A percentile compares a stretch with the other conserved stretches of the same genome.
Evolutionary conservation across 2,797 vertebrate species (phyloP).

Genomic region (Sebastes umbrosus): DNA sequence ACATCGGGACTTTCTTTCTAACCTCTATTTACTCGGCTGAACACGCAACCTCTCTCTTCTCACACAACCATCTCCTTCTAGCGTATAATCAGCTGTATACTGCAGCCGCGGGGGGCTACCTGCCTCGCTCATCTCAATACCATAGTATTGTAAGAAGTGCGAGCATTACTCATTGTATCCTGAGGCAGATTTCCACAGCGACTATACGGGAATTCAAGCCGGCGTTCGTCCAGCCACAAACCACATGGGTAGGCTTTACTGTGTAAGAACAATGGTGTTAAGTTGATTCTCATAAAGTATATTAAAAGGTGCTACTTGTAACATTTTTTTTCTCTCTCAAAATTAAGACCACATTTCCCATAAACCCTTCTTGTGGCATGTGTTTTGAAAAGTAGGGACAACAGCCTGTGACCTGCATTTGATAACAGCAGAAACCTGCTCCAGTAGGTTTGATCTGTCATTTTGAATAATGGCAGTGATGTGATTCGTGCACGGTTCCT

Average conservation of each 20-base stretch:
- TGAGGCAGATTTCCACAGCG: slow-evolving; percentile 16
- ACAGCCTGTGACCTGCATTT: background rate
- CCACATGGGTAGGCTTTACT: slow-evolving; percentile 43
- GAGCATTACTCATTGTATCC: slow-evolving; percentile 50
- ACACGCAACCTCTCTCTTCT: slow-evolving; percentile 1
- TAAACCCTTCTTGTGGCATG: slow-evolving; percentile 60
- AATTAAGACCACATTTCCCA: slow-evolving; percentile 65
- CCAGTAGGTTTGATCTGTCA: slow-evolving; percentile 22
- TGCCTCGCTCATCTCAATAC: slow-evolving; percentile 19
- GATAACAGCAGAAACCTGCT: slow-evolving; percentile 27
- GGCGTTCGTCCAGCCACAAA: slow-evolving; percentile 44
- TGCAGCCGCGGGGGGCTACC: slow-evolving; percentile 20
- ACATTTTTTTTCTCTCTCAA: slow-evolving; percentile 22
- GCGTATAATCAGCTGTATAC: background rate
- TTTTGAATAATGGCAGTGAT: slow-evolving; percentile 17
- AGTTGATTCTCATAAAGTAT: slow-evolving; percentile 53
- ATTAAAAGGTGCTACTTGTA: slow-evolving; percentile 63
- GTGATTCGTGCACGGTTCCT: slow-evolving; percentile 4
- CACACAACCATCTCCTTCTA: background rate
- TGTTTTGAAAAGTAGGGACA: slow-evolving; percentile 22
- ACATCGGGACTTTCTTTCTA: slow-evolving; percentile 9
- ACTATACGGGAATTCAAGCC: slow-evolving; percentile 1
- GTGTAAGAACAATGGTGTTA: slow-evolving; percentile 52
- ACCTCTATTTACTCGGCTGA: slow-evolving; percentile 32
- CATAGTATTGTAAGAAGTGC: background rate